Evolutionary conservation across 2,797 vertebrate genomes (phyloP), one percentile per base, ranked within the genome.

Genomic region (Aphelocoma californica): DNA sequence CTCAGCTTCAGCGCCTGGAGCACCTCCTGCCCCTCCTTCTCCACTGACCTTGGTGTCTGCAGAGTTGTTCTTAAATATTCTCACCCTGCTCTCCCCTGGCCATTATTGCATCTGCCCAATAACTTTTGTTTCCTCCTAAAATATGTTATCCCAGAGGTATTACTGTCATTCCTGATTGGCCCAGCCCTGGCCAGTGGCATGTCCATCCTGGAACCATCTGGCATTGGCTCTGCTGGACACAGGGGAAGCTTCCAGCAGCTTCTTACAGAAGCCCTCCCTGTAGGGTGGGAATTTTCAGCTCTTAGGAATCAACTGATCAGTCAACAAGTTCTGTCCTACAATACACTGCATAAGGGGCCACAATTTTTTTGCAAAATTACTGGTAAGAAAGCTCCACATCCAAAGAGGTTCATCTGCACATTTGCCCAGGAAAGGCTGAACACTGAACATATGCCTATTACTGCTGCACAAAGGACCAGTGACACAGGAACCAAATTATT

Each of bases 281-380:
- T 2, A 61, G 64, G 18, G 16, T 29, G 51, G 29, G 69, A 48
- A 44, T 67, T 85, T 79, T 77, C 17, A 40, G 21, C 38, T 86
- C 38, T n/a, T 11, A 25, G 54, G 26, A 50, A 79, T 40, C 28
- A 66, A n/a, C 19, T 24, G 50, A 75, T 56, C 53, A 47, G 38
- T 29, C 61, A 79, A 34, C 0, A 2, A 62, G 10, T 64, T 71
- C 36, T 75, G 29, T 50, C 58, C 53, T 12, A 48, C 18, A 24
- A 17, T 0, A 2, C 4, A 2, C 31, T 51, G 50, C 18, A 31
- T 36, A 31, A 65, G n/a, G 40, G 24, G 10, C 6, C 14, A 31
- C 0, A 0, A n/a, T 32, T 34, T 19, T 81, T 48, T 67, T 45
- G 9, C 10, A 66, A 82, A 73, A 81, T 81, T 20, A 17, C 11